Evolutionary conservation across 2,888 invertebrate species (phyloP), one percentile per base, ranked within the genome.

Genomic region (Lasioglossum lativentre): DNA sequence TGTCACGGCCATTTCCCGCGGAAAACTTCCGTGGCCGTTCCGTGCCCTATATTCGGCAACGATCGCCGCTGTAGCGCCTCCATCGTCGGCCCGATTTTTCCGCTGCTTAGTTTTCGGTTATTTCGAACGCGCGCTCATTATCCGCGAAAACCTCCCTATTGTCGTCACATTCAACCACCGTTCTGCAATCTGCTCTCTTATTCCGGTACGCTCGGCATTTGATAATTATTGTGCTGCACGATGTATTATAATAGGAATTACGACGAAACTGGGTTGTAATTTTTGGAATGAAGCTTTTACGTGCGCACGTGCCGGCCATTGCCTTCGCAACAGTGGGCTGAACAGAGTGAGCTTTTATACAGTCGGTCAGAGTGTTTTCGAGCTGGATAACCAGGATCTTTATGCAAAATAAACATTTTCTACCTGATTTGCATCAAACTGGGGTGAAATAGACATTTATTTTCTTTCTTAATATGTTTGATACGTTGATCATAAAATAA

Each of bases 1-100:
- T n/a, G 34, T 23, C 34, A 68, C 68, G 23, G 42, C 30, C 63
- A 5, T 14, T 52, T 77, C 63, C 52, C 59, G 30, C 56, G 59
- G 76, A 74, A 78, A 85, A 63, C 63, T 68, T 80, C 34, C 42
- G 70, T n/a, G 70, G 40, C n/a, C 14, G 40, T 40, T 70, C 38
- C 76, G 59, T 52, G 79, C 16, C 63, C 74, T 38, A 66, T 40
- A 79, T 72, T n/a, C 38, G 19, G 4, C 16, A 73, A 23, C n/a
- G 27, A 72, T 72, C 47, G 19, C 12, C 30, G 8, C 6, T 19
- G 0, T 8, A 23, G 8, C 23, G 23, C 52, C 52, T 23, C 6
- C 52, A 6, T 52, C n/a, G n/a, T n/a, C 10, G n/a, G 5, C 2
- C 27, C 30, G 8, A 47, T 42, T 74, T 82, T 72, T 63, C 12